Conservation (phyloP, 1,140 invertebrate genomes). For the Sminthurinus signatus region DNA sequence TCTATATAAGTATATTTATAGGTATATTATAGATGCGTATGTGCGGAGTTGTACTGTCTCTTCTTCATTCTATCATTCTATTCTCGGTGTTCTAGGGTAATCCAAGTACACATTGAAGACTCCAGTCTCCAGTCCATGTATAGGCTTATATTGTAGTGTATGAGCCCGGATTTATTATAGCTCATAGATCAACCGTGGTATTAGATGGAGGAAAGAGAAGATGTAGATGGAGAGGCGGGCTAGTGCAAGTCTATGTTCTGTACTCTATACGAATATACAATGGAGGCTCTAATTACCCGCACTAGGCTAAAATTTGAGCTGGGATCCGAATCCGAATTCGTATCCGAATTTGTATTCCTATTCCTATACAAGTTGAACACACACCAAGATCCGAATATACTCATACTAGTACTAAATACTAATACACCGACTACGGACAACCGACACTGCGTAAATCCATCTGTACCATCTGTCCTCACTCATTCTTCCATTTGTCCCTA, state of each 20-base stretch:
- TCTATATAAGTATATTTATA: too few species aligned
- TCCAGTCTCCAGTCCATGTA: too few species aligned
- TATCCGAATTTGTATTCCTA: background rate
- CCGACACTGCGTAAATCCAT: background rate
- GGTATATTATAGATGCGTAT: too few species aligned
- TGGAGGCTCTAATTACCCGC: constrained; percentile 33
- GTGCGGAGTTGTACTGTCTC: too few species aligned
- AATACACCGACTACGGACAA: background rate
- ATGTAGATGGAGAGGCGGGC: background rate
- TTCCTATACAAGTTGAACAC: background rate
- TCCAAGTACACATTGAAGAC: too few species aligned
- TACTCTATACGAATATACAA: constrained; percentile 28
- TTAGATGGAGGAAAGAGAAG: constrained; percentile 11
- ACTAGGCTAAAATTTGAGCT: background rate
- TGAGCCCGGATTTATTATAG: constrained; percentile 32
- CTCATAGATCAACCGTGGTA: constrained; percentile 33
- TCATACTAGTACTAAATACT: background rate
- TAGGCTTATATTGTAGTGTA: constrained; percentile 3
- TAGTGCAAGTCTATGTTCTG: background rate
- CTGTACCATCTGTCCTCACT: constrained; percentile 10
- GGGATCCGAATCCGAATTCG: background rate
- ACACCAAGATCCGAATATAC: background rate
- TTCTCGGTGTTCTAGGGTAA: too few species aligned
- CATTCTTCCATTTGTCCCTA: constrained; percentile 13
- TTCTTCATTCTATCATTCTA: too few species aligned